Evolutionary conservation across 2,113 vertebrate species (phyloP).

Genomic region (Jacana jacana): DNA sequence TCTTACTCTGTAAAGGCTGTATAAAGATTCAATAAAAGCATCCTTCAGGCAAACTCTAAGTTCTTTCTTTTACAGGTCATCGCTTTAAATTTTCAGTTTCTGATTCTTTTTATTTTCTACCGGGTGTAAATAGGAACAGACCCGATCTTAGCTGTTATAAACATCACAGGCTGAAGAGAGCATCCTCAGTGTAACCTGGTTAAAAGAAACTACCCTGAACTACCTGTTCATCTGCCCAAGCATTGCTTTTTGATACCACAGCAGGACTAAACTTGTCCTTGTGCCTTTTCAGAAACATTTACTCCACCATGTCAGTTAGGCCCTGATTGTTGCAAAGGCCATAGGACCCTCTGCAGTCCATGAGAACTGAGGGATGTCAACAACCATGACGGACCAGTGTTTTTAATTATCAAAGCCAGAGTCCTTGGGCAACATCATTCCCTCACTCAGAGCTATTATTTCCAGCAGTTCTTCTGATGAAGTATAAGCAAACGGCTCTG

Average conservation of each 20-base stretch:
- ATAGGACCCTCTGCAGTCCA: not conserved
- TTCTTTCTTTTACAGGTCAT: not conserved
- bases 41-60: constrained; percentile 47
- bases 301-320: not conserved
- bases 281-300: not conserved
- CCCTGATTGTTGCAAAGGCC: not conserved
- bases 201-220: not conserved
- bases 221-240: not conserved
- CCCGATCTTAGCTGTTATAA: not conserved
- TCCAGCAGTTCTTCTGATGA: constrained; percentile 26
- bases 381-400: not conserved
- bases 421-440: not conserved
- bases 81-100: not conserved
- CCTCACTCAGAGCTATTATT: not conserved
- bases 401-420: constrained; percentile 1
- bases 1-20: constrained; percentile 27
- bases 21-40: constrained; percentile 51
- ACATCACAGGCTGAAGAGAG: not conserved
- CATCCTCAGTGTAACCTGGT: not conserved
- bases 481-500: not conserved
- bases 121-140: not conserved
- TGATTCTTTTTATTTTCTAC: not conserved
- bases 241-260: not conserved
- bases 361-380: not conserved
- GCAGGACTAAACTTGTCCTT: not conserved